Conservation (phyloP, 2,888 invertebrate genomes). For the Acanthosepion lycidas region DNA sequence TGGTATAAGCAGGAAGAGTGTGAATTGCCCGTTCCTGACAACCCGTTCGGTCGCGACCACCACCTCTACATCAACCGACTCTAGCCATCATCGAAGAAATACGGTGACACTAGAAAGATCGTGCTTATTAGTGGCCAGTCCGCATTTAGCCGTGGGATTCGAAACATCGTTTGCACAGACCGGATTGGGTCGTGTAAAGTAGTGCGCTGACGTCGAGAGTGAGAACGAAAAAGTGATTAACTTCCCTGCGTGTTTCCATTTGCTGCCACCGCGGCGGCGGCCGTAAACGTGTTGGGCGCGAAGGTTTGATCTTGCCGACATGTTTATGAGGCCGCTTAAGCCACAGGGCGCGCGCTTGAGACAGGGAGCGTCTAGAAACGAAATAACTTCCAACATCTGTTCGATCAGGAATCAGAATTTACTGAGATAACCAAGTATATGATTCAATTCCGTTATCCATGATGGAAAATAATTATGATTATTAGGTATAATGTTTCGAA, state of each 20-base stretch:
- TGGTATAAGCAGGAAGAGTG: neutral
- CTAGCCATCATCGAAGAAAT: neutral
- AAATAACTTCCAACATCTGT: neutral
- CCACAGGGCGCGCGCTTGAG: neutral
- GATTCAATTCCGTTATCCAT: neutral
- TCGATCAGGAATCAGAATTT: neutral
- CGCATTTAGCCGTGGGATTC: constrained; percentile 12
- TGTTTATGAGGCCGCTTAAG: constrained; percentile 33
- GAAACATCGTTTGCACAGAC: neutral
- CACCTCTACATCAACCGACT: neutral
- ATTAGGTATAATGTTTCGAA: neutral
- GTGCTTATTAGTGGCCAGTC: neutral
- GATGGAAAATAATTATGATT: neutral
- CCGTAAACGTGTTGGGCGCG: neutral
- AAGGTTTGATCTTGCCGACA: neutral
- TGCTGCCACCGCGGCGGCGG: neutral
- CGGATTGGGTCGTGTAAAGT: neutral
- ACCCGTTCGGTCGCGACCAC: neutral
- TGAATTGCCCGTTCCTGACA: neutral
- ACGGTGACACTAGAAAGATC: neutral
- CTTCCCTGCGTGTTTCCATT: neutral
- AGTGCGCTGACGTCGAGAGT: neutral
- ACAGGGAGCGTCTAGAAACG: neutral
- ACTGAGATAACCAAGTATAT: neutral
- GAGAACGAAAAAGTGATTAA: neutral